Percentiles rank a stretch among this genome's conserved stretches.
Conservation (phyloP, 2,888 invertebrate genomes). For the Ommatoiulus sabulosus region DNA sequence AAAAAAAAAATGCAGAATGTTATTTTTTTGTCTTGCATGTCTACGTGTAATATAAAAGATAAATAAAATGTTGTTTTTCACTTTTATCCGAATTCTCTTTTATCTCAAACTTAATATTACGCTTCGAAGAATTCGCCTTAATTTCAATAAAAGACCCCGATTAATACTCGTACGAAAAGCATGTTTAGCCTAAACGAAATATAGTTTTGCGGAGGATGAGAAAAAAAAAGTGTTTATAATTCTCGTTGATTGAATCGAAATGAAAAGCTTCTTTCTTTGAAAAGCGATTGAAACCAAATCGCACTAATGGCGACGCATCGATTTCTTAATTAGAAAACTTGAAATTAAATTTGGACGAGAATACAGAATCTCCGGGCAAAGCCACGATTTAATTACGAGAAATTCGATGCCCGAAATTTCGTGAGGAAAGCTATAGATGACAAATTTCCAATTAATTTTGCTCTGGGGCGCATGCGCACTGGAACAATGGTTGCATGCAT, state of each 20-base stretch:
- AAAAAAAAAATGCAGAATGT: not conserved
- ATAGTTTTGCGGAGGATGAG: not conserved
- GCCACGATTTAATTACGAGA: not conserved
- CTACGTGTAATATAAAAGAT: conserved; percentile 12
- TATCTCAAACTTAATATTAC: conserved; percentile 24
- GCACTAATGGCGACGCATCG: conserved; percentile 1
- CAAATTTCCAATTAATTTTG: not conserved
- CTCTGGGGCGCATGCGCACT: not conserved
- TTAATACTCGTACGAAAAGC: not conserved
- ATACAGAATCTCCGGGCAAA: not conserved
- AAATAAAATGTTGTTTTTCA: conserved; percentile 39
- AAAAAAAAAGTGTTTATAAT: not conserved
- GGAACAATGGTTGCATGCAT: too few species aligned
- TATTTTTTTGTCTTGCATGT: not conserved
- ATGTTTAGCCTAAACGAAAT: conserved; percentile 16
- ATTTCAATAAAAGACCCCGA: not conserved
- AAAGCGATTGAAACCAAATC: not conserved
- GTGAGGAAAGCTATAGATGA: not conserved
- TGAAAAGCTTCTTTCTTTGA: not conserved
- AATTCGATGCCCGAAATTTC: not conserved
- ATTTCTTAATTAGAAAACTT: conserved; percentile 1
- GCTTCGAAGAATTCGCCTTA: conserved; percentile 6
- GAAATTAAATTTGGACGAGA: not conserved
- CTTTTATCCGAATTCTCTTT: not conserved
- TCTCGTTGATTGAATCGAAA: not conserved